Base-by-base conservation (phyloP, 2,797 vertebrate species). In the Neosalanx taihuensis region DNA sequence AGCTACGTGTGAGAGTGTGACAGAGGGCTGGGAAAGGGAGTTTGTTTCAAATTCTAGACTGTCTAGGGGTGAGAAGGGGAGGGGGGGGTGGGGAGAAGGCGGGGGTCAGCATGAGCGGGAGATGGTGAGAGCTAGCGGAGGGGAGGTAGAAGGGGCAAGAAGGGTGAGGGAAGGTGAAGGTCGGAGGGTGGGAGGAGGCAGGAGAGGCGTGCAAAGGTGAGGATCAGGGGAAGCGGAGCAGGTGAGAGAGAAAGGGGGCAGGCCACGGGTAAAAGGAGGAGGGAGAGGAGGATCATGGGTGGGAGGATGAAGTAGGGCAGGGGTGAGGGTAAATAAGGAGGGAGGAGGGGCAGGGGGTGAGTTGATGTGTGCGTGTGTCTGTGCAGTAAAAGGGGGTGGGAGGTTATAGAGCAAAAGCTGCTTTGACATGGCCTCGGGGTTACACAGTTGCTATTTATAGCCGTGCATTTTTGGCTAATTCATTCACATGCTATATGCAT, bases 401-500 rank as follows among this genome's bases (percentile, higher is more conserved):
- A 26, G 23, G 9, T 60, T 26, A 12, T 12, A 12, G 79, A 75
- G 78, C 49, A n/a, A 69, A 30, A 41, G 73, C 81, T 77, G 76
- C 74, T 81, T 79, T 66, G 68, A 81, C 72, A 46, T 46, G 77
- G 70, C 70, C 70, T 75, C 78, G 57, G 67, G 78, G 82, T 81
- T 81, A 64, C 69, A 60, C 1, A 63, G 41, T 31, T 75, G 79
- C 88, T 89, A 91, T 90, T 91, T 91, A 88, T 89, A 90, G 79
- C 80, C 70, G 20, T 4, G 70, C 80, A 75, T 87, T 81, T 81
- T 75, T 76, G 67, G 41, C 83, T 85, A 85, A 85, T 89, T 91
- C 85, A 89, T 89, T 86, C 88, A 86, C 89, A 89, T 89, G 86
- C 77, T 72, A 85, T 79, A 79, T 76, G 81, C 81, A 75, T 73